Conservation (phyloP, 2,113 vertebrate species). For the Caranx melampygus region DNA sequence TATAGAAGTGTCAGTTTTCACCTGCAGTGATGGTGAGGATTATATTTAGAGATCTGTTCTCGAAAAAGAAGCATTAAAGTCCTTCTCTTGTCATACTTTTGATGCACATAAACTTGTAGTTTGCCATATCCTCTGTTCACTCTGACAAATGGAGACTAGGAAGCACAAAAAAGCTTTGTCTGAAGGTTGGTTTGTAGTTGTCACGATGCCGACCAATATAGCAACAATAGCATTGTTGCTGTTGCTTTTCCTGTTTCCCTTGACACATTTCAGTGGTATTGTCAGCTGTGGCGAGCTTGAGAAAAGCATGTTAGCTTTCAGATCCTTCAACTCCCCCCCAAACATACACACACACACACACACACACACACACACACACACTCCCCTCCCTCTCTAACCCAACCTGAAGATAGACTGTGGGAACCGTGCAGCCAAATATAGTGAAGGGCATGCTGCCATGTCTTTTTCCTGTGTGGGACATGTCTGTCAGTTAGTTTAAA, state of each 20-base stretch:
- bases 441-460: slow-evolving; percentile 12
- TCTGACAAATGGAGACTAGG: slow-evolving; percentile 5
- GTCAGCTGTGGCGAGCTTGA: slow-evolving; percentile 54
- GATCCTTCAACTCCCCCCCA: background rate
- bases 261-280: slow-evolving; percentile 57
- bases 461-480: slow-evolving; percentile 27
- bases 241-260: slow-evolving; percentile 72
- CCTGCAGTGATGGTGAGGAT: background rate
- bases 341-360: background rate
- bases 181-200: slow-evolving; percentile 28
- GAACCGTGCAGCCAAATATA: slow-evolving; percentile 56
- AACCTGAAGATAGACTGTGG: slow-evolving; percentile 53
- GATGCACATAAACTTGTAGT: background rate
- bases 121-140: background rate
- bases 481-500: slow-evolving; percentile 28
- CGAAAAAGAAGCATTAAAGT: background rate
- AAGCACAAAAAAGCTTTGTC: slow-evolving; percentile 14
- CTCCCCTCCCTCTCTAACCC: background rate
- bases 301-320: slow-evolving; percentile 50
- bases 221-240: slow-evolving; percentile 64
- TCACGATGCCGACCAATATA: slow-evolving; percentile 56
- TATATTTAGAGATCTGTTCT: background rate
- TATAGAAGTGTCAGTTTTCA: background rate
- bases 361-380: background rate
- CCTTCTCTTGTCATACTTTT: too few relatives aligned